Percentiles rank a stretch among this genome's conserved stretches.
Conservation (phyloP, 2,113 vertebrate species). For the Bagarius yarrelli region DNA sequence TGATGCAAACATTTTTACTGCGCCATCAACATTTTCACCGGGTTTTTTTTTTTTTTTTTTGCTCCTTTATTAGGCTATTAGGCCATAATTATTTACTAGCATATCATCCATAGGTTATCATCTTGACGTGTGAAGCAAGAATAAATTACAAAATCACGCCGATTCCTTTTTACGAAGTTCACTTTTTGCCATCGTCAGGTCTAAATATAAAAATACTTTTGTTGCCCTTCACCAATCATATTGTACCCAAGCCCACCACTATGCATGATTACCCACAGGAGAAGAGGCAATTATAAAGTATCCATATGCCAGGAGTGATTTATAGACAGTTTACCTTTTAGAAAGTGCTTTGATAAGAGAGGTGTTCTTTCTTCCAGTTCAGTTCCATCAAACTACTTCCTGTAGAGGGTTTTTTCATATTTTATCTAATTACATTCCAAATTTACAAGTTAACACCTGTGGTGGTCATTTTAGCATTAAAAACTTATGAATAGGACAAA, state of each 20-base stretch:
- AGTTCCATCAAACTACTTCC: neutral
- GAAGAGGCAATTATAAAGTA: slow-evolving; percentile 25
- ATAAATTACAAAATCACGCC: neutral
- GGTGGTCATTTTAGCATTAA: slow-evolving; percentile 37
- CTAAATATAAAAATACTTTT: neutral
- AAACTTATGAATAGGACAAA: slow-evolving; percentile 6
- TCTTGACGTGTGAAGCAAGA: neutral
- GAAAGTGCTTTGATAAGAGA: slow-evolving; percentile 20
- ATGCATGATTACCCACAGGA: slow-evolving; percentile 32
- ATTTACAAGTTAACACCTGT: slow-evolving; percentile 26
- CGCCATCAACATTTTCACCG: slow-evolving; percentile 30
- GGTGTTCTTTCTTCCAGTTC: neutral
- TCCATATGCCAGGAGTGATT: slow-evolving; percentile 31
- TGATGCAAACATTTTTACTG: slow-evolving; percentile 43
- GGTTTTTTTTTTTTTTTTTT: slow-evolving; percentile 42
- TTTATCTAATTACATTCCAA: slow-evolving; percentile 29
- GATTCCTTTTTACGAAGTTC: neutral
- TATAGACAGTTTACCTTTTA: slow-evolving; percentile 43
- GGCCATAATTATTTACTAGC: slow-evolving; percentile 5
- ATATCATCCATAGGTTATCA: slow-evolving; percentile 6
- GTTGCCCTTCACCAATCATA: neutral
- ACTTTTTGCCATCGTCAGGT: neutral
- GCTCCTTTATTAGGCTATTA: slow-evolving; percentile 25
- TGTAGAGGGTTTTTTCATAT: neutral
- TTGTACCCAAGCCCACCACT: neutral